Percentiles rank a stretch among this genome's conserved stretches.
Evolutionary conservation across 35 echinoderm and acorn worm genomes (phyloP).

Genomic region (Apostichopus japonicus): DNA sequence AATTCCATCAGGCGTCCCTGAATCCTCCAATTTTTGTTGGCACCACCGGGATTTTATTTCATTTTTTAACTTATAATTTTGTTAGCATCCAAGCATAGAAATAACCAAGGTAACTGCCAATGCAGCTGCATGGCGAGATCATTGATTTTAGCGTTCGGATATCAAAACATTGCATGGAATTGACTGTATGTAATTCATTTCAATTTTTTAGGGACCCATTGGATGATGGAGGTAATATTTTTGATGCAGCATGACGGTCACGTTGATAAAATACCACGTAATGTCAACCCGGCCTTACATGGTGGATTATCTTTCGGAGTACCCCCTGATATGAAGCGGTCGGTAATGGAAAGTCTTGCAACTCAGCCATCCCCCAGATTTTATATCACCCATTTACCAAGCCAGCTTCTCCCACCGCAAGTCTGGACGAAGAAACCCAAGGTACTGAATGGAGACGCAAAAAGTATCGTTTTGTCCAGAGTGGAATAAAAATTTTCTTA

Average conservation of each 20-base stretch:
- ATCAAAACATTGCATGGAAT: too few species aligned
- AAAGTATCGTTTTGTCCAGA: too few species aligned
- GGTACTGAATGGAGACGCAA: not conserved
- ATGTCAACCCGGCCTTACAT: not conserved
- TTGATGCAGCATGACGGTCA: conserved; percentile 5
- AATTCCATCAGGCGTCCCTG: too few species aligned
- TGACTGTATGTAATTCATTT: too few species aligned
- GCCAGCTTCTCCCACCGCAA: not conserved
- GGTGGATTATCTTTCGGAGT: not conserved
- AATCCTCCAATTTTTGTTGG: too few species aligned
- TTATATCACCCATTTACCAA: conserved; percentile 21
- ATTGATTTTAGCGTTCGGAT: too few species aligned
- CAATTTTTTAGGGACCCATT: conserved; percentile 19
- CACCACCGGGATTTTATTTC: too few species aligned
- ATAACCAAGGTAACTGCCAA: too few species aligned
- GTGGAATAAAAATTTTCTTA: too few species aligned
- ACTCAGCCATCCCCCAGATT: conserved; percentile 25
- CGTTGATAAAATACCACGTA: not conserved
- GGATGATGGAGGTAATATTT: conserved; percentile 24
- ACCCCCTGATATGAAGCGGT: not conserved
- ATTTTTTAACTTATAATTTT: too few species aligned
- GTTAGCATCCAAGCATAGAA: too few species aligned
- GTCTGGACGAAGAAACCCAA: conserved; percentile 41
- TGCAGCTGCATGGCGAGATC: too few species aligned
- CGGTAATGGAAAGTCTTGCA: not conserved